Evolutionary conservation across 2,113 vertebrate species (phyloP), one percentile per base, ranked within the genome.

Genomic region (Ictalurus punctatus): DNA sequence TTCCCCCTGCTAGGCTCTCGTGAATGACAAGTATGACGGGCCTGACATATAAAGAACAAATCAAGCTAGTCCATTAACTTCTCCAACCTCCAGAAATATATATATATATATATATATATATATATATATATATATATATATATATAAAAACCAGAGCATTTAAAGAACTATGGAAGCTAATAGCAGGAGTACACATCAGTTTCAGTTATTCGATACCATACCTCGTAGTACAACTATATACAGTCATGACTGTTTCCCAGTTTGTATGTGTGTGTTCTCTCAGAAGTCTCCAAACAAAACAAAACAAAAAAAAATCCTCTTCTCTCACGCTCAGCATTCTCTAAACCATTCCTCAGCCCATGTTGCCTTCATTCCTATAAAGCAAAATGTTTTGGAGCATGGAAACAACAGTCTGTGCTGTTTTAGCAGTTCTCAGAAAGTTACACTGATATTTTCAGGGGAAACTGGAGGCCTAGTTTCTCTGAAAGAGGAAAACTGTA

Each of bases 11-110:
- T 91, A 86, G 84, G 91, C 92, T 94, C 92, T 91, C 87, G 83
- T 84, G 82, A 86, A 67, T 93, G 89, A 89, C 71, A 85, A 65
- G 91, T 91, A 93, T 93, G 89, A 94, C 93, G 86, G 76, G 92
- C 88, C 94, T 94, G 90, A 94, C 89, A 95, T 93, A 91, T 91
- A 92, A 93, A 94, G 91, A 94, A 76, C 71, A 89, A 94, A 91
- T 94, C 92, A 92, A 91, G 88, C 86, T 44, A 85, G 88, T 93
- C 93, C 95, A 93, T 93, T 95, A 95, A 93, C 95, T 94, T 91
- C 90, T 89, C 90, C 87, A 94, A 91, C 93, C 84, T 78, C 56
- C 54, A 87, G 21, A 40, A 40, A 40, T 44, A 44, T 44, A 44
- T 44, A 44, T 44, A 44, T 44, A 44, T 40, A 21, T 83, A 90